phyloP scores from a whole-genome alignment of 2,888 invertebrate species.

The Mythimna lalbum region DNA sequence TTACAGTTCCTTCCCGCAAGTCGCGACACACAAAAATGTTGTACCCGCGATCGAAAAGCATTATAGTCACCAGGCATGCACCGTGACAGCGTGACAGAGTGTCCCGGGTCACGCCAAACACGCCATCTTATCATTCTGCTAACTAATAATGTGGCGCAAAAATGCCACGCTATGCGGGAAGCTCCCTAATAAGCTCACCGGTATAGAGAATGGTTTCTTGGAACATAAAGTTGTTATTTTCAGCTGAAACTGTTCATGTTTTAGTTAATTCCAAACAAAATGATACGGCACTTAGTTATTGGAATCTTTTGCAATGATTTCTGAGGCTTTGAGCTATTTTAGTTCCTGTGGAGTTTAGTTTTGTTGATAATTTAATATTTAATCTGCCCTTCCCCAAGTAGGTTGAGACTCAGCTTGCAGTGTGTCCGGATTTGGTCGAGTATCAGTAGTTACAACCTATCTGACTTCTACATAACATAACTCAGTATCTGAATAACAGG shows the following conservation, averaged over 20 bases:
- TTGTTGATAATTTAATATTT: no score
- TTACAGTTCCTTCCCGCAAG: neutral
- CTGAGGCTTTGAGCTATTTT: neutral
- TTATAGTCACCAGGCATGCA: conserved; percentile 41
- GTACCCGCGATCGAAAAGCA: conserved; percentile 15
- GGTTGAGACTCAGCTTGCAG: no score
- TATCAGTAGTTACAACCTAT: no score
- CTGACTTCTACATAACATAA: no score
- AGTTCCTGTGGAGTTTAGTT: neutral
- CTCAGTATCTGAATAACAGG: no score
- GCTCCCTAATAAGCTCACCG: neutral
- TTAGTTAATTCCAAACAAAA: neutral
- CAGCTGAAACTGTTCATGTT: neutral
- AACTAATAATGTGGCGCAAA: conserved; percentile 29
- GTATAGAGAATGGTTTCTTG: neutral
- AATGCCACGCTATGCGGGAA: conserved; percentile 10
- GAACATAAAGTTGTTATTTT: conserved; percentile 7
- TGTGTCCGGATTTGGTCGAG: no score
- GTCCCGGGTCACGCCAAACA: conserved; percentile 43
- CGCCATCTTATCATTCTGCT: conserved; percentile 41
- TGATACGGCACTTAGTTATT: neutral
- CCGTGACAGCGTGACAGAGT: conserved; percentile 39
- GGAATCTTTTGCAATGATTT: neutral
- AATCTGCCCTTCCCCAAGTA: no score
- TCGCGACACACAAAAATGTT: conserved; percentile 33